Base-by-base conservation (phyloP, 2,888 invertebrate species). In the Drosophila anomelani region DNA sequence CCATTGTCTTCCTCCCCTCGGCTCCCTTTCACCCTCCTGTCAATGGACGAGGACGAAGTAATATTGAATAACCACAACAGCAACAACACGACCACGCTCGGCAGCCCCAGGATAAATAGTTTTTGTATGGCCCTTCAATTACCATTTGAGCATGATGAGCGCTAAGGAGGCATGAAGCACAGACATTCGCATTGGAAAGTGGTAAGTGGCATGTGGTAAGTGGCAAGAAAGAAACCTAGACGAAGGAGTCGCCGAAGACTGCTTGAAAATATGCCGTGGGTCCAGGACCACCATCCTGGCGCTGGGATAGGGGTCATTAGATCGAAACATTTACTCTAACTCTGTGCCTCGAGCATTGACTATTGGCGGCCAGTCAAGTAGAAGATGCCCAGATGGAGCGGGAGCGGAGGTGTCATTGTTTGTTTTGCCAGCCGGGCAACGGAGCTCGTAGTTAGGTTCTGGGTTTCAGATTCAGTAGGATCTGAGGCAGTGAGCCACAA, bases 111-210 rank as follows among this genome's bases (percentile, higher is more conserved):
- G 89, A 89, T 86, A 89, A 86, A 86, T 86, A 86, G 85, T 86
- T 89, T 89, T 80, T 89, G 71, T 84, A 71, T 81, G 83, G 78
- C 88, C 90, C 91, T 91, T 89, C 78, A 91, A 90, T 89, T 88
- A 88, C 83, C 91, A 91, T 90, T 88, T 88, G 85, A 85, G 87
- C 91, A 84, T 91, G 90, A 91, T 88, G 87, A 90, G 81, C 87
- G 78, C 79, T 82, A 78, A 88, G 85, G 88, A 85, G 89, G 76
- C 85, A 78, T 76, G 79, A 68, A 70, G 84, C 47, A 39, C 20
- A 58, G 71, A 46, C 69, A 69, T 23, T 43, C 54, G 49, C 73
- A 61, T 70, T 51, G 70, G 59, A 66, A 71, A 77, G 77, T 77
- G 66, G 70, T 75, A 67, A 86, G 78, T 75, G 81, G 84, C 66